Percentiles rank a stretch among this genome's conserved stretches.
Conservation (phyloP, 2,888 invertebrate genomes). For the Sphaerophoria taeniata region DNA sequence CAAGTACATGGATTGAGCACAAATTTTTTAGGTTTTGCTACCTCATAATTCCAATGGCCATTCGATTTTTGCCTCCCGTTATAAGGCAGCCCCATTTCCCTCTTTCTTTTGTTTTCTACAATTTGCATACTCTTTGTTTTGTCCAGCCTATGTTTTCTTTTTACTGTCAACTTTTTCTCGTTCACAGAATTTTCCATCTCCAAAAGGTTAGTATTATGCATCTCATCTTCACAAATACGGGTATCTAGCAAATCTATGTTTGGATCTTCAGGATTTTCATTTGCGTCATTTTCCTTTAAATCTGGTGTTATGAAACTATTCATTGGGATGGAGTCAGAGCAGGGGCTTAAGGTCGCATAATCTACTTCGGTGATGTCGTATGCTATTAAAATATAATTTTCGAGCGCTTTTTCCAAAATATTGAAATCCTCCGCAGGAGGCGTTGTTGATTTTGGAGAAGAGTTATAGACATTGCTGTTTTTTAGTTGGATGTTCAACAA, state of each 20-base stretch:
- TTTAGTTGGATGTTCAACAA: too few relatives aligned
- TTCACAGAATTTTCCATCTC: constrained; percentile 5
- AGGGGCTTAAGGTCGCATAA: too few relatives aligned
- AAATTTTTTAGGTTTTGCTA: not conserved
- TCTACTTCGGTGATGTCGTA: too few relatives aligned
- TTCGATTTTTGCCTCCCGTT: constrained; percentile 8
- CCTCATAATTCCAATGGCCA: constrained; percentile 4
- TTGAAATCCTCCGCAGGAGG: too few relatives aligned
- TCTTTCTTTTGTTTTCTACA: constrained; percentile 28
- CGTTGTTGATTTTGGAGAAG: too few relatives aligned
- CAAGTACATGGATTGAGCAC: constrained; percentile 5
- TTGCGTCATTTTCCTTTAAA: not conserved
- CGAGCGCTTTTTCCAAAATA: too few relatives aligned
- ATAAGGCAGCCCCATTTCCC: constrained; percentile 35
- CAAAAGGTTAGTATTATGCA: constrained; percentile 3
- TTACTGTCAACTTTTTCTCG: not conserved
- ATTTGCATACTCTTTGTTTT: constrained; percentile 7
- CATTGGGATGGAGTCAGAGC: too few relatives aligned
- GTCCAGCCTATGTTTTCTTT: constrained; percentile 13
- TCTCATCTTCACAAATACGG: not conserved
- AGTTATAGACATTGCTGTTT: too few relatives aligned
- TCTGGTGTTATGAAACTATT: too few relatives aligned
- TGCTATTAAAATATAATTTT: too few relatives aligned
- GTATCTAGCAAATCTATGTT: constrained; percentile 1
- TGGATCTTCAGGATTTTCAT: constrained; percentile 13